Conservation (phyloP, 2,113 vertebrate genomes). For the Stictonetta naevosa region DNA sequence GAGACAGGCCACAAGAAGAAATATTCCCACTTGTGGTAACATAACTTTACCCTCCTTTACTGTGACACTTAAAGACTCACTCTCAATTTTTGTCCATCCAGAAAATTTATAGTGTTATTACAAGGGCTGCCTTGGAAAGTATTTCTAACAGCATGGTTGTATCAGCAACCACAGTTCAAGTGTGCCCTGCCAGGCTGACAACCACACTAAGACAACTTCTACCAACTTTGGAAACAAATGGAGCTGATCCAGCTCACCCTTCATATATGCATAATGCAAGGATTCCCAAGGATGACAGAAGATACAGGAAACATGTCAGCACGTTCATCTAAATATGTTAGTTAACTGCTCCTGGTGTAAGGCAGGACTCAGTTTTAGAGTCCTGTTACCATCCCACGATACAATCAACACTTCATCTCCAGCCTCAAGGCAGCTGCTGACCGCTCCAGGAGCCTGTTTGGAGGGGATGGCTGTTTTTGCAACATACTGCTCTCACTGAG, state of each 20-base stretch:
- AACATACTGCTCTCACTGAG: neutral
- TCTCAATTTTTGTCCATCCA: neutral
- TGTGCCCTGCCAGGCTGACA: neutral
- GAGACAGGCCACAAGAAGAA: neutral
- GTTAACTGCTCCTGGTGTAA: neutral
- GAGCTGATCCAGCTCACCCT: neutral
- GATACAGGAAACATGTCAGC: neutral
- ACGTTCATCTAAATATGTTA: neutral
- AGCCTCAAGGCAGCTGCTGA: neutral
- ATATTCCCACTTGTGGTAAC: neutral
- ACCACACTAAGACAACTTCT: neutral
- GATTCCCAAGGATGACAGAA: neutral
- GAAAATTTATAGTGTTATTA: neutral
- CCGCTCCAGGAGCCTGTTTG: neutral
- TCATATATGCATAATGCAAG: accelerated
- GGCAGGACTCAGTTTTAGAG: neutral
- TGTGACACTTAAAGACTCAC: neutral
- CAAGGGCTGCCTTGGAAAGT: neutral
- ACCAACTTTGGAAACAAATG: neutral
- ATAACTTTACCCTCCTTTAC: neutral
- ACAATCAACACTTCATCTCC: slow-evolving; percentile 2
- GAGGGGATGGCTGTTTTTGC: neutral
- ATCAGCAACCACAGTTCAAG: accelerated
- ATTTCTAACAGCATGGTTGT: neutral
- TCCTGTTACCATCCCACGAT: neutral